Evolutionary conservation across 2,888 invertebrate species (phyloP).

Genomic region (Disparrhopalites patrizii): DNA sequence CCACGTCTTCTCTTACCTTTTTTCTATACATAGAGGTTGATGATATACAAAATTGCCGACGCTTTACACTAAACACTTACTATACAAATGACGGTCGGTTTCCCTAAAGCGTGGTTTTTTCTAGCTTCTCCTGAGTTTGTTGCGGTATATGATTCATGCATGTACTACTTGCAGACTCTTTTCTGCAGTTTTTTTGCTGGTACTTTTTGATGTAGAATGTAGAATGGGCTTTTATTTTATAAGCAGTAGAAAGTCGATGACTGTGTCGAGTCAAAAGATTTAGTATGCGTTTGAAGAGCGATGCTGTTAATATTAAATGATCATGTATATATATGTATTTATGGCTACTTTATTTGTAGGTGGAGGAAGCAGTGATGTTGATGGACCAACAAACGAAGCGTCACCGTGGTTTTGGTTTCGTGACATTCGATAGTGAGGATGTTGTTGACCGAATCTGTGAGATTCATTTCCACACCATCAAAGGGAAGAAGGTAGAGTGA

Average conservation of each 20-base stretch:
- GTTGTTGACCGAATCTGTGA: slow-evolving; percentile 51
- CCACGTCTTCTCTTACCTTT: no score
- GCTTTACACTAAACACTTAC: no score
- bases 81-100: no score
- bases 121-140: no score
- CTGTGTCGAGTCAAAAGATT: neutral
- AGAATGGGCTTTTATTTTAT: neutral
- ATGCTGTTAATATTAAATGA: neutral
- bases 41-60: no score
- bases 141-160: no score
- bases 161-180: no score
- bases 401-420: slow-evolving; percentile 51
- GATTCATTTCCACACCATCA: slow-evolving; percentile 51
- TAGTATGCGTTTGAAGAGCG: neutral
- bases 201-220: no score
- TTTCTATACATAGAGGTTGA: no score
- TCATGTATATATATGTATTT: neutral
- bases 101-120: no score
- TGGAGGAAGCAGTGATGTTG: slow-evolving; percentile 50
- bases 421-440: slow-evolving; percentile 51
- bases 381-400: slow-evolving; percentile 51
- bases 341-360: slow-evolving; percentile 33
- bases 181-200: no score
- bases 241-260: neutral
- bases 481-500: slow-evolving; percentile 50